Evolutionary conservation across 2,888 invertebrate species (phyloP).

Genomic region (Marasmarcha lunaedactyla): DNA sequence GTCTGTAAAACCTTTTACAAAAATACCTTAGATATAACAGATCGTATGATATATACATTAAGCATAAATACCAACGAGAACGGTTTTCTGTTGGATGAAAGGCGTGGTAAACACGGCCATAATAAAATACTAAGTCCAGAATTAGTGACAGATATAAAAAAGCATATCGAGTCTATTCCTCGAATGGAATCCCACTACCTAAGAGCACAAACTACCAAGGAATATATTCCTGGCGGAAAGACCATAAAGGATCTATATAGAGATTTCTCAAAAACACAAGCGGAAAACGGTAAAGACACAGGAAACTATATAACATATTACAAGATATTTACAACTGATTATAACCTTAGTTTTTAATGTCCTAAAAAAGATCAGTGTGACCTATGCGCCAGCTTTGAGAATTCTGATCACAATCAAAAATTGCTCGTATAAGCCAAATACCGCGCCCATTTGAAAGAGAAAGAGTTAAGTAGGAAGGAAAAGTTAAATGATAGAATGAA

Average conservation of each 20-base stretch:
- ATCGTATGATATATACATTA: constrained; percentile 11
- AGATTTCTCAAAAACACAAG: constrained; percentile 10
- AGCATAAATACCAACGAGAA: constrained; percentile 9
- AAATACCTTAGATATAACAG: constrained; percentile 11
- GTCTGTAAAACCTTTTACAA: constrained; percentile 15
- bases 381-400: constrained; percentile 5
- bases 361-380: constrained; percentile 15
- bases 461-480: constrained; percentile 4
- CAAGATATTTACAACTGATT: constrained; percentile 13
- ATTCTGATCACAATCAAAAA: constrained; percentile 7
- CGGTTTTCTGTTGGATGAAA: constrained; percentile 11
- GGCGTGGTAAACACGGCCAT: constrained; percentile 15
- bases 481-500: constrained; percentile 3
- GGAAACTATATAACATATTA: constrained; percentile 9
- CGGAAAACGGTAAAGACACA: constrained; percentile 5
- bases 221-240: constrained; percentile 14
- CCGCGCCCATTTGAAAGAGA: constrained; percentile 5
- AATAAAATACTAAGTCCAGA: constrained; percentile 12
- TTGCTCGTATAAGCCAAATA: not conserved
- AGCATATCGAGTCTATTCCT: constrained; percentile 16
- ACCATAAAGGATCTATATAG: constrained; percentile 14
- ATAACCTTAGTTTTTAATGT: constrained; percentile 9
- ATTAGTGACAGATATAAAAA: constrained; percentile 12
- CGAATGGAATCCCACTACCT: constrained; percentile 16
- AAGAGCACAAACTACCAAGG: constrained; percentile 13